Evolutionary conservation across 2,888 invertebrate species (phyloP).

Genomic region (Lamproptera curius): DNA sequence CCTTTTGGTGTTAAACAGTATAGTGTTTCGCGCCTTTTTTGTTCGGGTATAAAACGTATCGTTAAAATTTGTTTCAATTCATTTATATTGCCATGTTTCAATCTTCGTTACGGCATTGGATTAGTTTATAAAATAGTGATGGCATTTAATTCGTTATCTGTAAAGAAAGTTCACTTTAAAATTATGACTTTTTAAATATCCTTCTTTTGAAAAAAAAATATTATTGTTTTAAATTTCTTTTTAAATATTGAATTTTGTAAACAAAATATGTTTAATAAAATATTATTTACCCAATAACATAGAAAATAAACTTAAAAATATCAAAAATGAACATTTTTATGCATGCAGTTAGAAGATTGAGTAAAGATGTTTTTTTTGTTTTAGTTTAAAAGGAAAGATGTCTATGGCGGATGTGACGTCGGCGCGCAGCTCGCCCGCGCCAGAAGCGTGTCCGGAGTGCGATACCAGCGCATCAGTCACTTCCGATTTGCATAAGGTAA

Average conservation of each 20-base stretch:
- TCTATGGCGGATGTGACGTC: slow-evolving; percentile 68
- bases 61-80: too few relatives aligned
- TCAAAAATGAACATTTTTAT: not conserved
- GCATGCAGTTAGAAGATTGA: not conserved
- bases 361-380: not conserved
- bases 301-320: too few relatives aligned
- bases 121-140: too few relatives aligned
- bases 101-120: too few relatives aligned
- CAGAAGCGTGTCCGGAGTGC: slow-evolving; percentile 68
- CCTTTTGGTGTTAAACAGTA: not conserved
- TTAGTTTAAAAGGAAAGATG: slow-evolving; percentile 35
- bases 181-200: not conserved
- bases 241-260: not conserved
- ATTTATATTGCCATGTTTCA: too few relatives aligned
- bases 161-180: too few relatives aligned
- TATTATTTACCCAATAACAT: too few relatives aligned
- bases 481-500: slow-evolving; percentile 72
- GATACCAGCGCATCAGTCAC: slow-evolving; percentile 72
- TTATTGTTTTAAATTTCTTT: not conserved
- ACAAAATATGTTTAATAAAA: not conserved
- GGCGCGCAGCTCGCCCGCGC: slow-evolving; percentile 63
- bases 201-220: not conserved
- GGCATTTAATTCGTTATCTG: too few relatives aligned
- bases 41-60: too few relatives aligned
- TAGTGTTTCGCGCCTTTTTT: not conserved